A percentile compares a stretch with the other conserved stretches of the same genome.
These are phyloP conservation scores for Volucella inflata DNA, from an alignment of 2,888 invertebrate genomes.

Conservation along the genomic window DNA sequence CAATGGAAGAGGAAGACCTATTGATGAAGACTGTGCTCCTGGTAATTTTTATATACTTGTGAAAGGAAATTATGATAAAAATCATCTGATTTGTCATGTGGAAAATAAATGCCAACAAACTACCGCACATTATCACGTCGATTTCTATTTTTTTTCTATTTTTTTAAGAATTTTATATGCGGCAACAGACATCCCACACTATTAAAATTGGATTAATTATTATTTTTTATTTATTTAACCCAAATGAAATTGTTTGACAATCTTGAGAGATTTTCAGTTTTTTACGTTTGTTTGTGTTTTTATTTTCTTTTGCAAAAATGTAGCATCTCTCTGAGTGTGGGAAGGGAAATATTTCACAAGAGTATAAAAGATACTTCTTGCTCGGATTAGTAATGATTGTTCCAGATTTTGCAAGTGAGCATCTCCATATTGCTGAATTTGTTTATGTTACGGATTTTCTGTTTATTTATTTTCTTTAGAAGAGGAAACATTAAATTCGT, in stretches of 20 bases:
- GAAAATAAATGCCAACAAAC: slow-evolving; percentile 12
- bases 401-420: slow-evolving; percentile 16
- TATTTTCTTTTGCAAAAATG: not conserved
- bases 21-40: slow-evolving; percentile 17
- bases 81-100: not conserved
- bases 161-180: slow-evolving; percentile 30
- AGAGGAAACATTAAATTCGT: slow-evolving; percentile 3
- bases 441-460: slow-evolving; percentile 11
- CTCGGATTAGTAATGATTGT: slow-evolving; percentile 21
- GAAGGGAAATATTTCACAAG: not conserved
- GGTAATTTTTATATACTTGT: slow-evolving; percentile 7
- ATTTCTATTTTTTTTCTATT: not conserved
- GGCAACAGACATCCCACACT: slow-evolving; percentile 43
- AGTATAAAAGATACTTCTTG: not conserved
- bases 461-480: not conserved
- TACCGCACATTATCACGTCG: slow-evolving; percentile 22
- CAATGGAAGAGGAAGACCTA: not conserved
- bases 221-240: slow-evolving; percentile 34
- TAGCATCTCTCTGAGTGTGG: not conserved
- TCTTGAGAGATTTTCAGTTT: not conserved
- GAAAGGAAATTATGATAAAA: too few relatives aligned
- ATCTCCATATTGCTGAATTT: slow-evolving; percentile 6
- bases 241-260: not conserved
- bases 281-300: not conserved
- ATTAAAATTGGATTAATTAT: slow-evolving; percentile 8